Evolutionary conservation across 2,888 invertebrate genomes (phyloP).

Genomic region (Coenonympha glycerion): DNA sequence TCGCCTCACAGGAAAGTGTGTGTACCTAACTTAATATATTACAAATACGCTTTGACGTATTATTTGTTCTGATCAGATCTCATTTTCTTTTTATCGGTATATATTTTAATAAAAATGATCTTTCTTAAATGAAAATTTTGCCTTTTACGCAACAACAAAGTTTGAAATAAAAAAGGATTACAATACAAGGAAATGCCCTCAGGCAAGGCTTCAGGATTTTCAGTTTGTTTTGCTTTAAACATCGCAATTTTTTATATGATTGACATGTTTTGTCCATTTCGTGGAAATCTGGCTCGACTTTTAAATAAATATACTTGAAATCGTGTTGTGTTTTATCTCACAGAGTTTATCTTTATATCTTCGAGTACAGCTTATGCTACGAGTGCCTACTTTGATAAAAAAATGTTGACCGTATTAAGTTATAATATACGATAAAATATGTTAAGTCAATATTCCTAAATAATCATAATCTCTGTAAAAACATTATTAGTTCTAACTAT

Average conservation of each 20-base stretch:
- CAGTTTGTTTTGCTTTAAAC: background rate
- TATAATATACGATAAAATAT: background rate
- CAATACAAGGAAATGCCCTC: background rate
- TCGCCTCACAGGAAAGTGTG: background rate
- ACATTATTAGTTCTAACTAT: background rate
- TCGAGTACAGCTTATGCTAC: background rate
- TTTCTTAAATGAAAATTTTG: too few relatives aligned
- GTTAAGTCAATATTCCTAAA: too few relatives aligned
- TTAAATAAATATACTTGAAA: background rate
- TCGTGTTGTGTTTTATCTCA: background rate
- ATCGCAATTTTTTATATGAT: background rate
- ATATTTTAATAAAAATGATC: too few relatives aligned
- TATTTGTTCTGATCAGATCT: background rate
- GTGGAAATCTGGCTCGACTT: background rate
- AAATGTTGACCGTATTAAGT: background rate
- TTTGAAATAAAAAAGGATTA: too few relatives aligned
- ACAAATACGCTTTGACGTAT: background rate
- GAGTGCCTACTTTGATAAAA: conserved; percentile 6
- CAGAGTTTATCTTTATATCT: conserved; percentile 1
- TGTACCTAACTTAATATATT: too few relatives aligned
- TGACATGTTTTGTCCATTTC: background rate
- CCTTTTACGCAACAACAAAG: too few relatives aligned
- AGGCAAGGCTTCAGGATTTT: background rate
- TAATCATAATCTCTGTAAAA: too few relatives aligned
- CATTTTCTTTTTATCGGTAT: background rate